Base-by-base conservation (phyloP, 2,797 vertebrate species). In the Betta splendens region DNA sequence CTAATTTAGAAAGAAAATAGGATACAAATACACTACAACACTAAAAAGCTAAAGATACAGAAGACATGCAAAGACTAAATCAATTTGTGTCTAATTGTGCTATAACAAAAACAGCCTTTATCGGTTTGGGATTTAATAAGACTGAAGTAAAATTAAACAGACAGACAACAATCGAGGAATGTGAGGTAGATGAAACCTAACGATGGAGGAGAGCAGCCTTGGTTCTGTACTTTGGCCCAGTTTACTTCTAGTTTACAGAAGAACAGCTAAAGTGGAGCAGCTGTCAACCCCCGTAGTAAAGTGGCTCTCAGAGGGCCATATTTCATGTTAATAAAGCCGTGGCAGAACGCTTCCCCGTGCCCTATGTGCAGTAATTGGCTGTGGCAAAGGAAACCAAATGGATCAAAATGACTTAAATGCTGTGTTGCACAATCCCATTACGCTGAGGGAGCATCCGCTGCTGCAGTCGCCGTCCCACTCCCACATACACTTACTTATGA, bases 241-340 rank as follows among this genome's bases (percentile, higher is more conserved):
- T 84, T 86, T 83, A 17, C 23, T 33, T 48, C 44, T 22, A 46
- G 12, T 53, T 45, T 20, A 39, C 13, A 50, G 32, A 47, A 4
- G 12, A 51, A 35, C 10, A 64, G 51, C 21, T 45, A 38, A 85
- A 85, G 67, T 81, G 47, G 81, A 81, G 65, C 82, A 83, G 56
- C 63, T 75, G 70, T 69, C 67, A 69, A 31, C 15, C 25, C 49
- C 47, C 61, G 56, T 51, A 18, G 58, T 40, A 44, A 55, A 33
- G 4, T 22, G 17, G 35, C 74, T 79, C 79, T 77, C 46, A 20
- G 52, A 60, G 81, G 39, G 58, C n/a, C 44, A 50, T 62, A 23
- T 59, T 57, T 81, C 65, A 71, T 59, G 47, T 54, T 61, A 82
- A 79, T 57, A 46, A 75, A 68, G 32, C 52, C 11, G 40, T 23